Base-by-base conservation (phyloP, 23 tunicate genomes). In the Halocynthia roretzi region DNA sequence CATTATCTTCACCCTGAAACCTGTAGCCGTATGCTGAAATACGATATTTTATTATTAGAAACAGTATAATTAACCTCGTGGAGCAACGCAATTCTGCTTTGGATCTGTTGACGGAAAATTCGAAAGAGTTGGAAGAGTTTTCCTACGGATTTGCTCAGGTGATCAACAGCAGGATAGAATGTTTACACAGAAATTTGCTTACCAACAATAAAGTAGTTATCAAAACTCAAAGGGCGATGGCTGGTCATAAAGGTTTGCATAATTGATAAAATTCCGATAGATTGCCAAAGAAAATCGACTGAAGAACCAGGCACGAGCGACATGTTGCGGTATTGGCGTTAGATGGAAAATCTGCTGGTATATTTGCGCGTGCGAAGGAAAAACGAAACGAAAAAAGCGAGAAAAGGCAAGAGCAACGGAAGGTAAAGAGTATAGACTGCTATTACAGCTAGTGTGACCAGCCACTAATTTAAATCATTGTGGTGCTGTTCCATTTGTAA, bases 241-340 rank as follows among this genome's bases (percentile, higher is more conserved):
- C 4, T 4, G 44, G 44, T 31, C 4, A 31, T 31, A 0, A 31
- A 31, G 4, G 44, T 31, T 31, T 31, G 1, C 44, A 31, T 31
- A 31, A 31, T 0, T 0, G 44, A 31, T 31, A 31, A 31, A 31
- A 0, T 31, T 31, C 44, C 44, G 44, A 1, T 12, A 81, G 84
- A 58, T 7, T 55, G 71, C 83, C 8, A 77, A 70, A 8, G 87
- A 83, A 22, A 72, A 73, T 10, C 66, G 71, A 19, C 54, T 83
- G 55, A 83, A 83, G 68, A 66, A 83, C 22, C 70, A 83, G 56
- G 73, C 82, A 6, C 80, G 69, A 20, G 61, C 68, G 20, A 76
- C 67, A n/a, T 83, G 87, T 67, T 83, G 87, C 44, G 87, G 87
- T 11, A 54, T 83, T 10, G 80, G 80, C 53, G 66, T 76, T n/a